phyloP scores from a whole-genome alignment of 2,113 vertebrate species.

The Sorex fumeus region DNA sequence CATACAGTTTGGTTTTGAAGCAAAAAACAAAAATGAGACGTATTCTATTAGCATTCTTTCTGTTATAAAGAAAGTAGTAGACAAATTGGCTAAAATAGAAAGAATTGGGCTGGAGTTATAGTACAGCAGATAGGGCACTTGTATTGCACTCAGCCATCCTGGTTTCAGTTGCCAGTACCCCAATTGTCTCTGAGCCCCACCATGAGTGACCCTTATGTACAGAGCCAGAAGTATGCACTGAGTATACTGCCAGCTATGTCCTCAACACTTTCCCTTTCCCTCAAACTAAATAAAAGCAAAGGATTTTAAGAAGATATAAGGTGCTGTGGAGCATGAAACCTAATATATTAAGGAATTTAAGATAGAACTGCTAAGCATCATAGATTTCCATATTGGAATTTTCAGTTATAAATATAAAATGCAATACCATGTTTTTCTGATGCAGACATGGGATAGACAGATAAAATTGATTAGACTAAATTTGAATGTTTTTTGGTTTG shows the following conservation, averaged over 20 bases:
- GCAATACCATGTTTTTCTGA: background rate
- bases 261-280: no score
- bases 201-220: no score
- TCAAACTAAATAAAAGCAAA: no score
- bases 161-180: no score
- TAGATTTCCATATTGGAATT: background rate
- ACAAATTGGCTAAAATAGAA: background rate
- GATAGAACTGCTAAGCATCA: background rate
- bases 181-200: no score
- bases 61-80: background rate
- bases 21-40: background rate
- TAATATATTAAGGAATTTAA: background rate
- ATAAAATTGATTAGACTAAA: background rate
- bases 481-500: background rate
- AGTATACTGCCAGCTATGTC: no score
- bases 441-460: background rate
- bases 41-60: background rate
- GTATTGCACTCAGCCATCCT: no score
- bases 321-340: background rate
- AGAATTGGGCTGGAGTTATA: background rate
- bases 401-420: background rate
- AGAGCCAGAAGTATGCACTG: no score
- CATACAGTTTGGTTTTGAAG: conserved; percentile 18
- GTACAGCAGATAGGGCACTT: no score
- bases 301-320: background rate